Conservation (phyloP, 2,797 vertebrate genomes). For the Tragopan temminckii region DNA sequence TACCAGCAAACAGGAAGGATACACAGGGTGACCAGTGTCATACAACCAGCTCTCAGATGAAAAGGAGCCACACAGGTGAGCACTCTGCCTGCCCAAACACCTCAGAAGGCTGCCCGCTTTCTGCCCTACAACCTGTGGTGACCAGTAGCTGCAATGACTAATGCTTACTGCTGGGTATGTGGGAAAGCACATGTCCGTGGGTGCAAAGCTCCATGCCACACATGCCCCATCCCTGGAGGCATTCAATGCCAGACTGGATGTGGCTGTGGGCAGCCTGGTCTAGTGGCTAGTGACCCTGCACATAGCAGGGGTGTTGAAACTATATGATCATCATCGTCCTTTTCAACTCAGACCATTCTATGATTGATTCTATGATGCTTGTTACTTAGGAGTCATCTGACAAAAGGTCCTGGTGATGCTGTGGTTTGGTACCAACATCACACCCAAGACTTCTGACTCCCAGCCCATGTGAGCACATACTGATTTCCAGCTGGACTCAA, state of each 20-base stretch:
- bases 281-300: too few relatives aligned
- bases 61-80: background rate
- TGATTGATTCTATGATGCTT: too few relatives aligned
- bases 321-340: too few relatives aligned
- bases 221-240: background rate
- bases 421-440: background rate
- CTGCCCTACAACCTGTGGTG: background rate
- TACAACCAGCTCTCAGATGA: background rate
- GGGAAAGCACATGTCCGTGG: background rate
- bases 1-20: background rate
- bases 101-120: background rate
- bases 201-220: background rate
- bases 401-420: background rate
- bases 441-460: background rate
- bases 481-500: background rate
- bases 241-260: too few relatives aligned
- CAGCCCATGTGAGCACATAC: background rate
- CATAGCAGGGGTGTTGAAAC: too few relatives aligned
- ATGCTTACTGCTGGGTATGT: fast-evolving
- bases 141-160: background rate
- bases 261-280: too few relatives aligned
- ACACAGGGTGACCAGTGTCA: fast-evolving
- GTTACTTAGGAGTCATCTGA: background rate
- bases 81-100: fast-evolving
- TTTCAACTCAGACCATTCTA: too few relatives aligned